Evolutionary conservation across 1,140 invertebrate genomes (phyloP).

Genomic region (Leptoteleia sp.): DNA sequence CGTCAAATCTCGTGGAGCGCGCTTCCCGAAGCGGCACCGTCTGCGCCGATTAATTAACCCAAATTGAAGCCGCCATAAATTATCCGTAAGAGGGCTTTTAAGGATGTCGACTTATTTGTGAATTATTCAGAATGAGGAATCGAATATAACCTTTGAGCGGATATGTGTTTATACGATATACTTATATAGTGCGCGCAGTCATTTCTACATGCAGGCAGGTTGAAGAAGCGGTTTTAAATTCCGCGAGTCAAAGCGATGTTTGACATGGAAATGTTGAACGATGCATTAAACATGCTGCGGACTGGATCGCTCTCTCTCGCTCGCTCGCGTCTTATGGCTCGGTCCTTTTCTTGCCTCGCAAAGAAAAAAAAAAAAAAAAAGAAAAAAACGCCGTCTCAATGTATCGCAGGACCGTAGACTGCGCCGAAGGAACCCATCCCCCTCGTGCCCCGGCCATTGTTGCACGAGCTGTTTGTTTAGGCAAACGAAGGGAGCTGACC

Average conservation of each 20-base stretch:
- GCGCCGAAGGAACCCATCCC: slow-evolving; percentile 37
- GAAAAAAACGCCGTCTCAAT: slow-evolving; percentile 41
- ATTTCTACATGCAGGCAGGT: slow-evolving; percentile 55
- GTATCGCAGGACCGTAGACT: slow-evolving; percentile 63
- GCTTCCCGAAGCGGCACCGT: not conserved
- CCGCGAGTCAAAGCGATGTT: slow-evolving; percentile 81
- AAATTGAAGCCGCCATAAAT: slow-evolving; percentile 1
- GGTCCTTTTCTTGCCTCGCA: slow-evolving; percentile 47
- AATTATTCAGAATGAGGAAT: slow-evolving; percentile 55
- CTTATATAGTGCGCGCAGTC: slow-evolving; percentile 53
- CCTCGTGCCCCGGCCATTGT: slow-evolving; percentile 68
- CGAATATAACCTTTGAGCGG: slow-evolving; percentile 42
- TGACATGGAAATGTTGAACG: slow-evolving; percentile 81
- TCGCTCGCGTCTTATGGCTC: slow-evolving; percentile 35
- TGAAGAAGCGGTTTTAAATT: slow-evolving; percentile 78
- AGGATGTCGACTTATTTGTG: slow-evolving; percentile 34
- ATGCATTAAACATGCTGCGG: slow-evolving; percentile 80
- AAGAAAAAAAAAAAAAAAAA: no score
- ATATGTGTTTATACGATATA: slow-evolving; percentile 54
- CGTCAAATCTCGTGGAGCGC: not conserved
- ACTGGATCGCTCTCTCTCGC: slow-evolving; percentile 68
- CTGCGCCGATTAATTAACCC: slow-evolving; percentile 22
- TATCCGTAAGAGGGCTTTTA: slow-evolving; percentile 23
- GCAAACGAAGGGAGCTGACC: slow-evolving; percentile 75
- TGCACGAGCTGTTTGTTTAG: slow-evolving; percentile 77